Percentiles rank a stretch among this genome's conserved stretches.
phyloP scores from a whole-genome alignment of 2,888 invertebrate genomes.

The Noctua comes region DNA sequence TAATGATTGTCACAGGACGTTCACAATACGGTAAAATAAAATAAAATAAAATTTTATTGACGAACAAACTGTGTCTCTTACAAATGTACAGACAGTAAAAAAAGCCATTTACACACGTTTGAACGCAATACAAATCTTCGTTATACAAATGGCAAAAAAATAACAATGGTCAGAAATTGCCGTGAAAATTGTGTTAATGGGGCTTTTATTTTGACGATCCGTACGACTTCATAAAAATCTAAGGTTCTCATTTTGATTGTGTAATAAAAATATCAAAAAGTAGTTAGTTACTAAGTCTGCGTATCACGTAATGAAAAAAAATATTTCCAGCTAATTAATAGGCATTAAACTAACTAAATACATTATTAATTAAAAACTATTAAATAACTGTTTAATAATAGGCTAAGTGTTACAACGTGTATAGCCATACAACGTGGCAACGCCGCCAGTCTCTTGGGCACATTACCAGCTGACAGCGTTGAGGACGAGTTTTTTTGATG shows the following conservation, averaged over 20 bases:
- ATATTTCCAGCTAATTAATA: no score
- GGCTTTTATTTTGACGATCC: background rate
- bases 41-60: conserved; percentile 42
- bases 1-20: conserved; percentile 15
- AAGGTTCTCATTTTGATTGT: background rate
- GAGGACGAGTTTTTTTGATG: no score
- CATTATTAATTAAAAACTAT: no score
- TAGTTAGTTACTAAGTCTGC: no score
- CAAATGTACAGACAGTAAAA: conserved; percentile 10
- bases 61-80: conserved; percentile 12
- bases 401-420: no score
- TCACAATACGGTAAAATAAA: conserved; percentile 29
- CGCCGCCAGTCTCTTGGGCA: no score
- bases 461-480: no score
- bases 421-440: no score
- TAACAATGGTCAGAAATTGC: conserved; percentile 27
- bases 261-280: background rate
- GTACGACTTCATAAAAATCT: background rate
- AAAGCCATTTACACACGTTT: conserved; percentile 28
- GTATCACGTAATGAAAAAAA: no score
- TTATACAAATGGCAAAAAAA: conserved; percentile 33
- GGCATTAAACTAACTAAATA: no score
- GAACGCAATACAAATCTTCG: conserved; percentile 34
- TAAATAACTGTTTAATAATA: no score
- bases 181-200: conserved; percentile 17